Evolutionary conservation across 2,888 invertebrate genomes (phyloP).

Genomic region (Argyresthia albistria): DNA sequence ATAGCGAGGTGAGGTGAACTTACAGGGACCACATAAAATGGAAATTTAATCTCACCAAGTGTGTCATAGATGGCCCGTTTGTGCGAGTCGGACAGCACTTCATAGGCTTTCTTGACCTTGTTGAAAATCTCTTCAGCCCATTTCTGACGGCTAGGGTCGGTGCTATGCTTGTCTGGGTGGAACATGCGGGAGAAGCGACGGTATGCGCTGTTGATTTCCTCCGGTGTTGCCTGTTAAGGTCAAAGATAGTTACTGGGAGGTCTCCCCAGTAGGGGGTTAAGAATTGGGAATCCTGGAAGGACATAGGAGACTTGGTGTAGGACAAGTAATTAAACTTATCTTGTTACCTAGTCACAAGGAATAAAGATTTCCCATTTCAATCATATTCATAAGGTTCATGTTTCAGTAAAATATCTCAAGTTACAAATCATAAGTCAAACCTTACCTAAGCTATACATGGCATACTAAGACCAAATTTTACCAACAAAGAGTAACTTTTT

Average conservation of each 20-base stretch:
- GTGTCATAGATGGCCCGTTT: conserved; percentile 96
- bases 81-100: conserved; percentile 94
- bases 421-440: too few relatives aligned
- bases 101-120: conserved; percentile 94
- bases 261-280: background rate
- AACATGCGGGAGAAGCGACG: conserved; percentile 92
- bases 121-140: conserved; percentile 95
- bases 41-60: conserved; percentile 41
- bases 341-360: background rate
- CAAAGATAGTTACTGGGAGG: background rate
- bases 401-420: too few relatives aligned
- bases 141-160: conserved; percentile 84
- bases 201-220: conserved; percentile 96
- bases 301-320: background rate
- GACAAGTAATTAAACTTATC: background rate
- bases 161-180: conserved; percentile 96
- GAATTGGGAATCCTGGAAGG: background rate
- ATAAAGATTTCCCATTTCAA: too few relatives aligned
- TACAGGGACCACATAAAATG: too few relatives aligned
- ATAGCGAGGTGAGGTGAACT: too few relatives aligned
- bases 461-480: too few relatives aligned
- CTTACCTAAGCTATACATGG: too few relatives aligned
- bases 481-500: too few relatives aligned
- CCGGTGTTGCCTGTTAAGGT: conserved; percentile 83
- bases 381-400: too few relatives aligned